These are phyloP conservation scores for Serripes groenlandicus DNA, from an alignment of 2,888 invertebrate genomes.

Conservation along the genomic window DNA sequence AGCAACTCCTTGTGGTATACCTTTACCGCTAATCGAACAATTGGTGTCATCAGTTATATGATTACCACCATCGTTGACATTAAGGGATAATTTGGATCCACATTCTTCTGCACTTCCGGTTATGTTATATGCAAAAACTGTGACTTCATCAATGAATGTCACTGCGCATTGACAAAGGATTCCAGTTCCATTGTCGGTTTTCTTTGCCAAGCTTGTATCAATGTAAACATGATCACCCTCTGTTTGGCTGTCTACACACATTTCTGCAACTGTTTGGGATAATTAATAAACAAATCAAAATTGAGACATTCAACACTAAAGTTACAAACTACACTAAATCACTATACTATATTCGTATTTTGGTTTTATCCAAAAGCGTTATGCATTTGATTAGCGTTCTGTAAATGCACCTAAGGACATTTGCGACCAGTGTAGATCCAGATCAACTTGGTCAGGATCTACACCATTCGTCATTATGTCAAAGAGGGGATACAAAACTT, in stretches of 20 bases:
- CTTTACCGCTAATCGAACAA: not conserved
- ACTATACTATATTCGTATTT: too few relatives aligned
- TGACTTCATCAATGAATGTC: not conserved
- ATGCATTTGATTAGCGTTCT: too few relatives aligned
- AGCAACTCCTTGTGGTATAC: not conserved
- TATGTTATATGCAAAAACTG: not conserved
- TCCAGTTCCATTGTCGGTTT: conserved; percentile 9
- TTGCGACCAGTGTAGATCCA: too few relatives aligned
- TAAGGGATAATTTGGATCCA: not conserved
- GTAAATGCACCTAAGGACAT: too few relatives aligned
- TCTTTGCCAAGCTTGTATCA: not conserved
- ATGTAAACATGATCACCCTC: not conserved
- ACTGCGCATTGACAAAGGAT: conserved; percentile 3
- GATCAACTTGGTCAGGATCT: too few relatives aligned
- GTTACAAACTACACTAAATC: too few relatives aligned
- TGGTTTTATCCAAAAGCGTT: too few relatives aligned
- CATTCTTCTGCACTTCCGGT: not conserved
- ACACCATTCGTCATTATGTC: too few relatives aligned
- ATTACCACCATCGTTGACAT: not conserved
- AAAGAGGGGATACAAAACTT: too few relatives aligned
- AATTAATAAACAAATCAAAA: too few relatives aligned
- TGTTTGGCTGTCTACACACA: not conserved
- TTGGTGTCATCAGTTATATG: not conserved
- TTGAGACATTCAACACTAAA: too few relatives aligned
- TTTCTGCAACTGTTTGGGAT: conserved; percentile 16